These are phyloP conservation scores for Drosophila tanythrix DNA, from an alignment of 2,888 invertebrate genomes.

Conservation along the genomic window DNA sequence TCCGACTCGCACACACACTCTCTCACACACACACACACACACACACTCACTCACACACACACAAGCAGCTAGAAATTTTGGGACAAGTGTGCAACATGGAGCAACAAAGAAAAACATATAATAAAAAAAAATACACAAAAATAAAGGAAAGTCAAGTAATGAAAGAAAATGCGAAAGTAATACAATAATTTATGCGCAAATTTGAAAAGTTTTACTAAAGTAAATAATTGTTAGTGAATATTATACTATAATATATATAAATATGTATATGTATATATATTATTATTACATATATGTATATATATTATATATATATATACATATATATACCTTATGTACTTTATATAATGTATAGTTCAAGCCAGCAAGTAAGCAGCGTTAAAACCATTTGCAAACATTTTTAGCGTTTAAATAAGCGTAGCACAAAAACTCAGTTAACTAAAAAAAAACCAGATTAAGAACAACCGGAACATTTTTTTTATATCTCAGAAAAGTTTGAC, in stretches of 20 bases:
- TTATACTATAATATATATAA: constrained; percentile 64
- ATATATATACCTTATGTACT: constrained; percentile 55
- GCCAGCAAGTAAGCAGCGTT: constrained; percentile 54
- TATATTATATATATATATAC: constrained; percentile 10
- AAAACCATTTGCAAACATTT: constrained; percentile 64
- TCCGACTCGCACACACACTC: constrained; percentile 32
- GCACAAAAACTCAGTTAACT: constrained; percentile 68
- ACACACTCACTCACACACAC: constrained; percentile 3
- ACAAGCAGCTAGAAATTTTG: constrained; percentile 42
- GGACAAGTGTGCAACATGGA: constrained; percentile 54
- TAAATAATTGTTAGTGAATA: constrained; percentile 80
- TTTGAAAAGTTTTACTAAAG: constrained; percentile 77
- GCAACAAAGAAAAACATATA: constrained; percentile 8
- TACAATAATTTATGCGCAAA: constrained; percentile 79
- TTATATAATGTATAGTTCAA: constrained; percentile 73
- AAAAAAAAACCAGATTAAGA: constrained; percentile 10
- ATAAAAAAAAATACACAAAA: constrained; percentile 7
- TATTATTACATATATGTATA: constrained; percentile 21
- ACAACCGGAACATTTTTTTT: constrained; percentile 47
- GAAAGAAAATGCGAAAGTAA: constrained; percentile 47
- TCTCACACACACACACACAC: constrained; percentile 15
- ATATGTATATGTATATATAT: constrained; percentile 49
- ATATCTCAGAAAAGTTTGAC: constrained; percentile 55
- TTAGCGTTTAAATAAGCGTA: constrained; percentile 69
- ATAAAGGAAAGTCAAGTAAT: constrained; percentile 17